Conservation (phyloP, 64 coral and sea anemone genomes). For the Porites lutea region DNA sequence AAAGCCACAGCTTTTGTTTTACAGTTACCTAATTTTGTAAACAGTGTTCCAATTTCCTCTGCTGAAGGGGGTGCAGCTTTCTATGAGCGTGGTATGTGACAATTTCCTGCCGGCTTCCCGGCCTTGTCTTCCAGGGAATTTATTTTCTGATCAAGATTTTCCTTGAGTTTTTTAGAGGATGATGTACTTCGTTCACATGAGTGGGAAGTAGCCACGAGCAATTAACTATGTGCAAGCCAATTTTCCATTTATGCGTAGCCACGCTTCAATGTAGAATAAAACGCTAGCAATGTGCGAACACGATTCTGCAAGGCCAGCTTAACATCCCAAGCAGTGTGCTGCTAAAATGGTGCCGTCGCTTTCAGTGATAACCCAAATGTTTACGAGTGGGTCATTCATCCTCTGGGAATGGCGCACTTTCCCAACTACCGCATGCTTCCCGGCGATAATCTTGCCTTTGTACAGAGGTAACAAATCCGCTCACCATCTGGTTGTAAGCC, state of each 20-base stretch:
- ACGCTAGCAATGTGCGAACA: constrained; percentile 41
- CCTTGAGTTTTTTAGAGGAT: constrained; percentile 78
- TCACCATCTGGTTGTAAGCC: constrained; percentile 69
- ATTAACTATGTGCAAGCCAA: constrained; percentile 53
- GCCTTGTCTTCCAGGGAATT: constrained; percentile 32
- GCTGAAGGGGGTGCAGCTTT: constrained; percentile 68
- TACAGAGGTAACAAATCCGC: constrained; percentile 66
- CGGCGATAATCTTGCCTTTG: constrained; percentile 33
- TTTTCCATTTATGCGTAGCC: constrained; percentile 57
- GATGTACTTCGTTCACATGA: constrained; percentile 64
- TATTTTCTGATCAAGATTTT: constrained; percentile 82
- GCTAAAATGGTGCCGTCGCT: constrained; percentile 29
- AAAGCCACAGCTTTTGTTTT: constrained; percentile 72
- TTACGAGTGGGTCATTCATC: not conserved
- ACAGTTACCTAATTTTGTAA: too few relatives aligned
- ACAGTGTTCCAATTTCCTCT: constrained; percentile 61
- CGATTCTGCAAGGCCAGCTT: constrained; percentile 19
- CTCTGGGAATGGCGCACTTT: constrained; percentile 49
- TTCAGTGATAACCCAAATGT: constrained; percentile 52
- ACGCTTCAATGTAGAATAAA: constrained; percentile 32
- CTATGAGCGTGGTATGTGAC: constrained; percentile 46
- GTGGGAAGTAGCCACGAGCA: constrained; percentile 30
- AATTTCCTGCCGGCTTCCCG: constrained; percentile 35
- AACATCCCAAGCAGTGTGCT: constrained; percentile 18
- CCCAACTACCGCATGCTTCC: constrained; percentile 44